Evolutionary conservation across 2,113 vertebrate species (phyloP), one percentile per base, ranked within the genome.

Genomic region (Cyanoramphus novaezelandiae): DNA sequence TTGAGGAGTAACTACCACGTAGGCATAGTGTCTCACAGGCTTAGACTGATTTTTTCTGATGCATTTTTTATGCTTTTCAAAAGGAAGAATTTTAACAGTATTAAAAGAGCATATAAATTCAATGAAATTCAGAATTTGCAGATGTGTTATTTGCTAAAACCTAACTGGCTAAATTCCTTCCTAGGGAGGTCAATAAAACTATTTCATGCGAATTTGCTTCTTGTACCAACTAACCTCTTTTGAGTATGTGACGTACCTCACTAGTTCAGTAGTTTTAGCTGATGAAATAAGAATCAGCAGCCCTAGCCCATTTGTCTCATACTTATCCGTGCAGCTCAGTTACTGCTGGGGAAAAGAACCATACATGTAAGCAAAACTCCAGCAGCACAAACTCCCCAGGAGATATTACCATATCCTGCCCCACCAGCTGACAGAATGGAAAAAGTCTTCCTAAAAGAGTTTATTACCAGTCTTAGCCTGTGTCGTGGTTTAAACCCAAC

Each of bases 381-480:
- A 29, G 27, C 29, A 33, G 33, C 33, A 57, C 3, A 2, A 57
- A 28, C 24, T 67, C 13, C 24, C 19, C 50, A 28, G 59, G 14
- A 69, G 29, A 21, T 35, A 28, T 5, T n/a, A 78, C 27, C 63
- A 33, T 0, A 0, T 65, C 35, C 49, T 77, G 44, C 20, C 5
- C 25, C 15, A 60, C 9, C n/a, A 52, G 15, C 9, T 77, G 37
- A 60, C 31, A 47, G 31, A 29, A 91, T n/a, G 8, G 27, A 25
- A 72, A 83, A 76, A n/a, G 6, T 49, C 21, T 28, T 59, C 33
- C n/a, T 59, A 24, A 59, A 59, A 53, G 35, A 31, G 5, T 53
- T 85, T 81, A 65, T 17, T 55, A 59, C 37, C 27, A 13, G 14
- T 52, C 10, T 17, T 59, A 28, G 8, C 6, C 44, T 44, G 9